These are phyloP conservation scores for Ichneumoninae sp. DNA, from an alignment of 2,888 invertebrate species.

Conservation along the genomic window DNA sequence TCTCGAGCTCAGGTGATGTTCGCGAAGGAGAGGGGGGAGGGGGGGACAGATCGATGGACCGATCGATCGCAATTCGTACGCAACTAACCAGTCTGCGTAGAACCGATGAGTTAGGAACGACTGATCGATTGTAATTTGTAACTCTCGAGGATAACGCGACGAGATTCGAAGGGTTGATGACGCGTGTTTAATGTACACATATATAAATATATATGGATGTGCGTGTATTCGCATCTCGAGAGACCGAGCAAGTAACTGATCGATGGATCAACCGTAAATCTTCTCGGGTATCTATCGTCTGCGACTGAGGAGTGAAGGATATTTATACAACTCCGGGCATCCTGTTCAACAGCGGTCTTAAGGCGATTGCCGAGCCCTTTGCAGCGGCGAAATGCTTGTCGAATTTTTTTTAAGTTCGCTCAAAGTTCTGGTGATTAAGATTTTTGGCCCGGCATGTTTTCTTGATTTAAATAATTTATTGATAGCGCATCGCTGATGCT, in stretches of 20 bases:
- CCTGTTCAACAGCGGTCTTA: not conserved
- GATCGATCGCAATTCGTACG: conserved; percentile 61
- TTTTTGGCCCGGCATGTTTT: no score
- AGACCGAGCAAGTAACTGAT: conserved; percentile 24
- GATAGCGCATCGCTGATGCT: no score
- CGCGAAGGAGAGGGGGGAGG: conserved; percentile 44
- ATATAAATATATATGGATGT: not conserved
- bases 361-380: not conserved
- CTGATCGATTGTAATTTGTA: conserved; percentile 56
- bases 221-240: not conserved
- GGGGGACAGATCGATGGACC: conserved; percentile 62
- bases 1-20: conserved; percentile 16
- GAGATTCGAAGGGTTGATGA: conserved; percentile 32
- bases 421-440: not conserved
- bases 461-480: no score
- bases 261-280: conserved; percentile 22
- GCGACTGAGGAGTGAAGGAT: not conserved
- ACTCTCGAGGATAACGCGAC: conserved; percentile 39
- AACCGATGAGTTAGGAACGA: conserved; percentile 55
- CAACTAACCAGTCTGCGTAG: conserved; percentile 31
- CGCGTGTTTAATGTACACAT: conserved; percentile 13
- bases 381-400: not conserved
- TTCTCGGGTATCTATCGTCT: not conserved
- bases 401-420: not conserved
- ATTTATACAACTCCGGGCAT: not conserved